Evolutionary conservation across 2,113 vertebrate species (phyloP), one percentile per base, ranked within the genome.

Genomic region (Hydrolagus affinis): DNA sequence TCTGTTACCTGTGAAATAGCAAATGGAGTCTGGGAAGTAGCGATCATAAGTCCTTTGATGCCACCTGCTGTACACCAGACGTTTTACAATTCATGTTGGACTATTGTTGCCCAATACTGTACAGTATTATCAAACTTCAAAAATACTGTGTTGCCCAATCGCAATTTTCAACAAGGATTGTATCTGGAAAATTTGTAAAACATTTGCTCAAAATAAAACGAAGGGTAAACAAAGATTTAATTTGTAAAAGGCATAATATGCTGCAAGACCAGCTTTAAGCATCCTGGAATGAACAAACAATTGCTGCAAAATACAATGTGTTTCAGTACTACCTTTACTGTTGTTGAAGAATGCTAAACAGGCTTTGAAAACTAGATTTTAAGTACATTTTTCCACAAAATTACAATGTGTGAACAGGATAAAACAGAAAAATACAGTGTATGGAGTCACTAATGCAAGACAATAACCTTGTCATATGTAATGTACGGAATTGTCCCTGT

Each of bases 381-480:
- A n/a, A n/a, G n/a, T n/a, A n/a, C 2, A 30, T 83, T 83, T 62
- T 66, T 11, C 30, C 32, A 23, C 60, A 83, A 83, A 83, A 83
- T 83, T 83, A 83, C 66, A 68, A 25, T 68, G 28, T 68, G 64
- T 66, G 66, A 83, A 83, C 66, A 83, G 62, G 21, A 80, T 80
- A 83, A 66, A 83, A 32, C 60, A 32, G 78, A 66, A 83, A 44
- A 44, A 44, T 6, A 32, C 28, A 66, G 78, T 64, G 60, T 32
- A 83, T 19, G 19, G 28, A 66, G 78, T 30, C 78, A 83, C 66
- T 60, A 66, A 23, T 83, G 32, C 66, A 83, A 83, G 62, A 83
- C 62, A 80, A 80, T 80, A 80, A 68, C 78, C 78, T 83, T 83
- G 78, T 68, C 78, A 66, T 83, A 83, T 66, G 78, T 23, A 83